Conservation (phyloP, 2,888 invertebrate genomes). For the Sarcophaga carnaria region DNA sequence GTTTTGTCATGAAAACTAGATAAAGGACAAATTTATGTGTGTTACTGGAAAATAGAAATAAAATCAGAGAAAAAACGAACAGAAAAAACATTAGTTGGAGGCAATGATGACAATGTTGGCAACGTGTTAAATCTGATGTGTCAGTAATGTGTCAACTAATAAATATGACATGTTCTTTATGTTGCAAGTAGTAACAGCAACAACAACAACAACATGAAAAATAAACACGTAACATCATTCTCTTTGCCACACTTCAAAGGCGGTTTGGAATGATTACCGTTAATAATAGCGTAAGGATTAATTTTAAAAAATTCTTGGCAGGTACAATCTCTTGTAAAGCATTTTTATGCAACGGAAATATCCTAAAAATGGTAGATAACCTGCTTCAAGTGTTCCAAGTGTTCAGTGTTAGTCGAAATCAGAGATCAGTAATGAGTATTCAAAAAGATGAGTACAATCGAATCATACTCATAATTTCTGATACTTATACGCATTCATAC, state of each 20-base stretch:
- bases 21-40: constrained; percentile 57
- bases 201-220: not conserved
- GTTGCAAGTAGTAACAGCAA: not conserved
- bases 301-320: too few relatives aligned
- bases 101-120: constrained; percentile 57
- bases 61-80: not conserved
- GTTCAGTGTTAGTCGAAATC: too few relatives aligned
- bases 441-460: too few relatives aligned
- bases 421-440: too few relatives aligned
- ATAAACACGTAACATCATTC: not conserved
- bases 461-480: too few relatives aligned
- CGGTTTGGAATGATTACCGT: too few relatives aligned
- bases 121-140: constrained; percentile 65
- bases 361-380: too few relatives aligned
- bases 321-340: too few relatives aligned
- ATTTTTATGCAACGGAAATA: too few relatives aligned
- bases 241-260: constrained; percentile 10
- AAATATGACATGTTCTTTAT: constrained; percentile 56
- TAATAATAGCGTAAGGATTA: too few relatives aligned
- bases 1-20: constrained; percentile 46
- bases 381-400: too few relatives aligned
- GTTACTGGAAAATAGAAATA: not conserved
- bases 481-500: too few relatives aligned
- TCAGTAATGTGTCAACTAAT: constrained; percentile 68
- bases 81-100: constrained; percentile 26